phyloP scores from a whole-genome alignment of 2,113 vertebrate species.

The Lagopus muta region DNA sequence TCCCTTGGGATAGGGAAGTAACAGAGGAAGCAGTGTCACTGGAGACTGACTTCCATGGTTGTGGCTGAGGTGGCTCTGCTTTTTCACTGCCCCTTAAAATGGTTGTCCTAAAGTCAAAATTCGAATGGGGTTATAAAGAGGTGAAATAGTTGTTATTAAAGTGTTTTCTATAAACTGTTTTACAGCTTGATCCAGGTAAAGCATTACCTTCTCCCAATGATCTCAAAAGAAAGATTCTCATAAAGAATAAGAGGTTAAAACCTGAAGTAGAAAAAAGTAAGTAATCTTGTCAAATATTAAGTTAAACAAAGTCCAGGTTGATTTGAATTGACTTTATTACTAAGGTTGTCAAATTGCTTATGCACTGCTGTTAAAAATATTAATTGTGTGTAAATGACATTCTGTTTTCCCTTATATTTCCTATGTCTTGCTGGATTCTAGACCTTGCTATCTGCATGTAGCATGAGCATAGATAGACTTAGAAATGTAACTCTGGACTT shows the following conservation, averaged over 20 bases:
- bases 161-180: constrained; percentile 30
- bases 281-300: constrained; percentile 45
- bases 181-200: constrained; percentile 90
- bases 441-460: neutral
- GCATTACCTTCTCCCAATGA: constrained; percentile 93
- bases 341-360: neutral
- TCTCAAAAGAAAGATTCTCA: constrained; percentile 96
- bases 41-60: neutral
- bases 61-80: neutral
- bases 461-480: neutral
- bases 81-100: neutral
- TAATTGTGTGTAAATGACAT: neutral
- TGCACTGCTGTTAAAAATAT: neutral
- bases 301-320: neutral
- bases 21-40: neutral
- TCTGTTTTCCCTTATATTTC: constrained; percentile 19
- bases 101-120: neutral
- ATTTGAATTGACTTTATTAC: neutral
- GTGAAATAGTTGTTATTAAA: neutral
- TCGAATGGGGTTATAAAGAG: neutral
- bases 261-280: constrained; percentile 97
- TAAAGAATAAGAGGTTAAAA: constrained; percentile 98
- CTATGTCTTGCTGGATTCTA: neutral
- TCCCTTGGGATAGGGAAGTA: neutral
- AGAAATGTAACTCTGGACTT: constrained; percentile 7